A percentile compares a stretch with the other conserved stretches of the same genome.
phyloP scores from a whole-genome alignment of 92 coral and sea anemone species.

The Ricordea florida region DNA sequence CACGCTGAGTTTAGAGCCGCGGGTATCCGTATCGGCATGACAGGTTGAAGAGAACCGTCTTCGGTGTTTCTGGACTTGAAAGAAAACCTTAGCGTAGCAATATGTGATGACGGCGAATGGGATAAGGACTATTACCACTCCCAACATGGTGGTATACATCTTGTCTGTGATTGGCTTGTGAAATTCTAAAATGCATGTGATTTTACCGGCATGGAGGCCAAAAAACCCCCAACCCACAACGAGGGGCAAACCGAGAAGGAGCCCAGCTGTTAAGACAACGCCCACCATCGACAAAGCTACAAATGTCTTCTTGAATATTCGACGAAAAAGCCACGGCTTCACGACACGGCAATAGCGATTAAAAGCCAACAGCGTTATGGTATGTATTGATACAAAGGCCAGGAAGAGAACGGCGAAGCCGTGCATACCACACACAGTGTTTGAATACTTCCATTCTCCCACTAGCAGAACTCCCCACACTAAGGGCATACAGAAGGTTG shows the following conservation, averaged over 20 bases:
- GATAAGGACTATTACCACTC: conserved; percentile 19
- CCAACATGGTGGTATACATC: conserved; percentile 44
- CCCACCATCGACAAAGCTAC: conserved; percentile 11
- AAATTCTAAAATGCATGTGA: conserved; percentile 54
- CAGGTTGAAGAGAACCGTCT: conserved; percentile 4
- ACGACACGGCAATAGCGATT: conserved; percentile 61
- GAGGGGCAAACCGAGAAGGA: conserved; percentile 44
- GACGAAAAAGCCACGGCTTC: conserved; percentile 39
- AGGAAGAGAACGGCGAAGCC: conserved; percentile 53
- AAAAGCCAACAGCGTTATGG: conserved; percentile 49
- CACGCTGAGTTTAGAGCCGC: conserved; percentile 16
- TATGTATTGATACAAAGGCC: conserved; percentile 61
- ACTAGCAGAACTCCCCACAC: conserved; percentile 47
- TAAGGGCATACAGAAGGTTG: conserved; percentile 57
- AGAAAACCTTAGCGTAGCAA: conserved; percentile 57
- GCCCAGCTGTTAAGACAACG: conserved; percentile 27
- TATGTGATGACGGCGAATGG: conserved; percentile 50
- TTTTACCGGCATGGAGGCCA: conserved; percentile 58
- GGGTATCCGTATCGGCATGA: background rate
- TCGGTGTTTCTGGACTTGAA: conserved; percentile 42
- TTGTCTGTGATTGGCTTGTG: conserved; percentile 33
- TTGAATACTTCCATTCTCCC: conserved; percentile 51
- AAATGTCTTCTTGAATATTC: conserved; percentile 42
- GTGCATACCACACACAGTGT: conserved; percentile 39
- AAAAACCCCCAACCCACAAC: conserved; percentile 45